Percentiles rank a stretch among this genome's conserved stretches.
phyloP scores from a whole-genome alignment of 2,888 invertebrate species.

The Gastracanthus pulcherrimus region DNA sequence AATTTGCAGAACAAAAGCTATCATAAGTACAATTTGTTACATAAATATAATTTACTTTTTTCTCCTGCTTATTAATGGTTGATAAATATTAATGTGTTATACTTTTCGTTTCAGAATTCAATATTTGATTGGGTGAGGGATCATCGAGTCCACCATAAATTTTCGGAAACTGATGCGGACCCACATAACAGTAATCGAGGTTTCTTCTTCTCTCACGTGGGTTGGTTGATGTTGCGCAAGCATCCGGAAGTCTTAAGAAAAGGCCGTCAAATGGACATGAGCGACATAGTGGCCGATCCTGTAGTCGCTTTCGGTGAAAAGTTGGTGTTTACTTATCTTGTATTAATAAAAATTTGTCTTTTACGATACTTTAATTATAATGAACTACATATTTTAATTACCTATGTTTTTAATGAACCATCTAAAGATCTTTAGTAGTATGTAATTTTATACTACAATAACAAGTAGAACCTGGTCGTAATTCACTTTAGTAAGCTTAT shows the following conservation, averaged over 20 bases:
- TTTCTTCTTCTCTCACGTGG: slow-evolving; percentile 95
- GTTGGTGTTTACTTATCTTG: slow-evolving; percentile 77
- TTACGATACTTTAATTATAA: too few relatives aligned
- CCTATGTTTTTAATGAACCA: too few relatives aligned
- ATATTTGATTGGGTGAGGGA: slow-evolving; percentile 87
- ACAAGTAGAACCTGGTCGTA: not conserved
- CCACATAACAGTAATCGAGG: slow-evolving; percentile 90
- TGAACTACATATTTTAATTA: too few relatives aligned
- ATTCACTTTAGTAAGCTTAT: not conserved
- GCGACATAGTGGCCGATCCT: slow-evolving; percentile 88
- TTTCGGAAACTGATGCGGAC: slow-evolving; percentile 85
- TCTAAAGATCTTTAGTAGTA: not conserved
- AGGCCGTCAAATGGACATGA: slow-evolving; percentile 88
- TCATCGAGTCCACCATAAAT: slow-evolving; percentile 88
- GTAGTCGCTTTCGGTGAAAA: slow-evolving; percentile 87
- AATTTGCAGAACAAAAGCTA: too few relatives aligned
- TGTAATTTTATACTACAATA: not conserved
- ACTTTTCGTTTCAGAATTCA: slow-evolving; percentile 80
- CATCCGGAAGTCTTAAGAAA: slow-evolving; percentile 89
- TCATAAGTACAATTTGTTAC: too few relatives aligned
- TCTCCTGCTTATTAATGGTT: not conserved
- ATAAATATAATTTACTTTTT: too few relatives aligned
- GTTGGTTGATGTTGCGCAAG: slow-evolving; percentile 94
- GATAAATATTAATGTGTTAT: not conserved
- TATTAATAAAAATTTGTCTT: too few relatives aligned